Evolutionary conservation across 2,113 vertebrate species (phyloP), one percentile per base, ranked within the genome.

Genomic region (Myxocyprinus asiaticus): DNA sequence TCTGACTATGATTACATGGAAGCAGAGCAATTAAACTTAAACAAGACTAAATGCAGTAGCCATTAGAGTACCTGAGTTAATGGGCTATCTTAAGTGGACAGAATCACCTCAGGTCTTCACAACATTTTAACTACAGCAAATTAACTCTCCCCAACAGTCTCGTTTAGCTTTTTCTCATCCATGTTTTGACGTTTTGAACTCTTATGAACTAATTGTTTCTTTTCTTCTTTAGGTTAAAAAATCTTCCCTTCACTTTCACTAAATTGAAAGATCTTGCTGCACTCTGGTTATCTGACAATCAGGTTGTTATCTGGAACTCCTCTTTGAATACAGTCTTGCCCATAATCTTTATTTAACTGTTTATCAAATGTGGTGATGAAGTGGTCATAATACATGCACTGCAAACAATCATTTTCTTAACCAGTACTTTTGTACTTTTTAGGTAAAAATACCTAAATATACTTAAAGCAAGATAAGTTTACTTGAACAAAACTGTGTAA

Each of bases 281-380:
- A 90, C 86, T 99, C 80, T 99, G 98, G 98, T 96, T 99, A 77
- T 99, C 98, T 89, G 98, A 99, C 94, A 99, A 99, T 94, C 98
- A 99, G 96, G 98, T 99, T 93, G 85, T 56, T 58, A 61, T 67
- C 48, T 67, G 47, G 2, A 17, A 6, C n/a, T 43, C 48, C 42
- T 17, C 50, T 72, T 17, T 11, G 10, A 53, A 55, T 42, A n/a
- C 7, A 3, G 15, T 11, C 3, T 12, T 7, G 55, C 22, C 22
- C 22, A 33, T 33, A 33, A 33, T 1, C 22, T 33, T 1, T 33
- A 33, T 33, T 33, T 33, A 33, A 33, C 22, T 33, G 22, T 33
- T 33, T 33, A 33, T 33, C 22, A 33, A 33, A 33, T 33, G 22
- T 33, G 22, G 22, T 33, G 22, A 33, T 33, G 1, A 33, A 33